Conservation (phyloP, 2,797 vertebrate genomes). For the Chelidonichthys spinosus region DNA sequence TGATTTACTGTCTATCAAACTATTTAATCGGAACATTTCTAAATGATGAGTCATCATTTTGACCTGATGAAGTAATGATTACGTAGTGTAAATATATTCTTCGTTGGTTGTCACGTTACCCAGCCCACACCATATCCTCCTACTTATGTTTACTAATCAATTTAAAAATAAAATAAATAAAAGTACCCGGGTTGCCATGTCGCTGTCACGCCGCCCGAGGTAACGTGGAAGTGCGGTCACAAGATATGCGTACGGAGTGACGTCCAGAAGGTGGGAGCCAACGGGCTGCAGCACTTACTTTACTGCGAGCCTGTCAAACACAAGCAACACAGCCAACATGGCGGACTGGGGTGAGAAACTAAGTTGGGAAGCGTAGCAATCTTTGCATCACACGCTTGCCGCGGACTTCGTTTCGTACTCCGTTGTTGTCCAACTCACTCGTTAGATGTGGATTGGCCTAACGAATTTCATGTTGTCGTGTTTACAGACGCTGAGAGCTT, state of each 20-base stretch:
- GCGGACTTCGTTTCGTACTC: neutral
- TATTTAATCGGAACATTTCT: too few relatives aligned
- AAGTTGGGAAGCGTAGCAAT: slow-evolving; percentile 51
- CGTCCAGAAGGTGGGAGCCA: slow-evolving; percentile 68
- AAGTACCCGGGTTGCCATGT: neutral
- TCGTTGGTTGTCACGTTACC: neutral
- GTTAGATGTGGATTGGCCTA: slow-evolving; percentile 59
- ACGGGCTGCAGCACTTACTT: slow-evolving; percentile 62
- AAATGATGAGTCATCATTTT: too few relatives aligned
- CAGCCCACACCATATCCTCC: neutral
- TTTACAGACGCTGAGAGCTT: slow-evolving; percentile 91
- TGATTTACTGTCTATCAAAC: too few relatives aligned
- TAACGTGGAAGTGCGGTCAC: neutral
- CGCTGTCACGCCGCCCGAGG: neutral
- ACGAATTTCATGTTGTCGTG: slow-evolving; percentile 61
- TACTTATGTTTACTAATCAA: neutral
- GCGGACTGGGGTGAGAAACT: slow-evolving; percentile 92
- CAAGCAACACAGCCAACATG: slow-evolving; percentile 83
- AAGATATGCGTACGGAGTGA: slow-evolving; percentile 37
- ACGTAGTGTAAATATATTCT: neutral
- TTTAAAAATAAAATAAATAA: neutral
- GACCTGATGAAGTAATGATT: neutral
- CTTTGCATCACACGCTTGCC: slow-evolving; percentile 18
- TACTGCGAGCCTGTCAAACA: slow-evolving; percentile 75
- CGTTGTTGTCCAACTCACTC: neutral